These are phyloP conservation scores for Pteruthius melanotis DNA, from an alignment of 2,113 vertebrate genomes.

Conservation along the genomic window DNA sequence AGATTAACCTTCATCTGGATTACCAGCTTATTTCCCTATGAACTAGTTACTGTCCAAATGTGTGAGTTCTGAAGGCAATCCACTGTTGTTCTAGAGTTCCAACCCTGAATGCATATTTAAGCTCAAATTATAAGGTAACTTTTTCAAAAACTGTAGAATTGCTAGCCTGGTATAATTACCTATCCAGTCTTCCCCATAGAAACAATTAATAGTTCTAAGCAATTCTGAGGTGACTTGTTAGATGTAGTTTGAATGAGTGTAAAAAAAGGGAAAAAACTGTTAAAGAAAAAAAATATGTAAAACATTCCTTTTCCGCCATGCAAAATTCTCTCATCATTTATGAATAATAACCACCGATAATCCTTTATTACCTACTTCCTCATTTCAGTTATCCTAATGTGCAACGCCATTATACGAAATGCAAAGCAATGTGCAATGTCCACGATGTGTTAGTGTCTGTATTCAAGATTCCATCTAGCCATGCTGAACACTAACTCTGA, in stretches of 20 bases:
- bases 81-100: neutral
- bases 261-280: neutral
- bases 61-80: neutral
- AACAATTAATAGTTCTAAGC: neutral
- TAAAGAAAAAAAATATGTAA: neutral
- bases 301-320: neutral
- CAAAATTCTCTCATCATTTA: neutral
- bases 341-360: rapidly evolving
- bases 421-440: neutral
- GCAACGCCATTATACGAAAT: neutral
- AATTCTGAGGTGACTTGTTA: neutral
- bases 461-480: neutral
- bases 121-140: neutral
- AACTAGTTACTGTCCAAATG: neutral
- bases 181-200: neutral
- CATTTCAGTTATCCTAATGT: neutral
- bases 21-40: neutral
- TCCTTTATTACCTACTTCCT: neutral
- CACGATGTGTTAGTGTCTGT: neutral
- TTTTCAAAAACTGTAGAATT: neutral
- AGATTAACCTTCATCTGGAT: neutral
- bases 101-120: neutral
- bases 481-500: neutral
- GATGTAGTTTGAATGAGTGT: neutral
- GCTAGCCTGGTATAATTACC: neutral